phyloP scores from a whole-genome alignment of 2,888 invertebrate species.

The Emesis furor region DNA sequence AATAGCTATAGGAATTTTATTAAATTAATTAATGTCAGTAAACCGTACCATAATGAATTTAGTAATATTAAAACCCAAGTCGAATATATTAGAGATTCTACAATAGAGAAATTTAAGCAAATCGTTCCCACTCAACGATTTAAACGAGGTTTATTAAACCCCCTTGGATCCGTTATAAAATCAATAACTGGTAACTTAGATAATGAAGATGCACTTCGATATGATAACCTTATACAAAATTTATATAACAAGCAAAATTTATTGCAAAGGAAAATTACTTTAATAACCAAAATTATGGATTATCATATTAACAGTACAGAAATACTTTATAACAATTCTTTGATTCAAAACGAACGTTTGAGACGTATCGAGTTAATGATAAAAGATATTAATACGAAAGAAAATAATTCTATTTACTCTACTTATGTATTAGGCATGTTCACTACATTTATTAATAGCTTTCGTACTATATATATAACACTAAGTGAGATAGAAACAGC shows the following conservation, averaged over 20 bases:
- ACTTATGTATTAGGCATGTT: conserved; percentile 41
- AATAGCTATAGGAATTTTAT: conserved; percentile 39
- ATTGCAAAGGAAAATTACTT: conserved; percentile 53
- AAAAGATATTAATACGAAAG: conserved; percentile 33
- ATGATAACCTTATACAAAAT: conserved; percentile 57
- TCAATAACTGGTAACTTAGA: conserved; percentile 72
- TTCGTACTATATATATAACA: conserved; percentile 38
- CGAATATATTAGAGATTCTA: conserved; percentile 46
- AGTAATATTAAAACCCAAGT: conserved; percentile 48
- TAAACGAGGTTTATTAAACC: conserved; percentile 56
- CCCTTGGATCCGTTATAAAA: conserved; percentile 65
- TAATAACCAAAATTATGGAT: conserved; percentile 57
- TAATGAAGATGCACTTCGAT: conserved; percentile 65
- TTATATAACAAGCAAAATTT: conserved; percentile 51
- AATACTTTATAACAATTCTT: conserved; percentile 24
- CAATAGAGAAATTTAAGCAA: conserved; percentile 48
- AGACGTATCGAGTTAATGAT: not conserved
- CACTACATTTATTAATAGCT: conserved; percentile 45
- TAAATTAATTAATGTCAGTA: conserved; percentile 30
- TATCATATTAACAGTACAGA: conserved; percentile 48
- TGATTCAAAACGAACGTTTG: conserved; percentile 31
- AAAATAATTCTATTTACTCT: conserved; percentile 44
- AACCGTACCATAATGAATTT: conserved; percentile 37
- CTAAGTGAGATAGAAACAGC: conserved; percentile 48
- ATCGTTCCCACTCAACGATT: conserved; percentile 36